Base-by-base conservation (phyloP, 1,140 invertebrate genomes). In the Ceratosolen solmsi region DNA sequence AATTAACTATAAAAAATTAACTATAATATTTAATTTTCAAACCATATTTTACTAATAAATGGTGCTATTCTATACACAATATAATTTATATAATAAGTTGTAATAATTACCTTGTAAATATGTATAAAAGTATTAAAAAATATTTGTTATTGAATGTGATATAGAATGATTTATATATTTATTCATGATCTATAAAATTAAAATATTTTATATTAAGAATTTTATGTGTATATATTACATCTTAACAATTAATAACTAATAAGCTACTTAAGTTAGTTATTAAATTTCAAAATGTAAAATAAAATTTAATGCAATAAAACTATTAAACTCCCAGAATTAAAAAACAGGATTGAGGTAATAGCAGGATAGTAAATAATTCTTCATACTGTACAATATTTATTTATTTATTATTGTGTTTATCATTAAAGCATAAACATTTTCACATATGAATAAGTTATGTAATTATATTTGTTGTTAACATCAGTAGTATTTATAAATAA, bases 391-490 rank as follows among this genome's bases (percentile, higher is more conserved):
- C 68, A 63, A 78, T 77, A 76, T 58, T 65, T 74, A 83, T 82
- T 85, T 85, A 86, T 85, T 86, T 86, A 81, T 60, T 63, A 72
- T 78, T 82, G 46, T 70, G 63, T 60, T 71, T 60, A 71, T 58
- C 13, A 11, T 83, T 75, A 75, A 38, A 84, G 72, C 51, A 77
- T 82, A 83, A 80, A 84, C 60, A 79, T 84, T 71, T 82, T 25
- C 75, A 83, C 17, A 79, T 68, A 56, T 79, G 13, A 74, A 46
- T 65, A 65, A 73, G 27, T 74, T 22, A 77, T 77, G 65, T 82
- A 77, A 82, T 76, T 82, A 79, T 82, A 60, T 70, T 78, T 79
- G 73, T 70, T 4, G 70, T 36, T 70, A 81, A 71, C 41, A 81
- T 71, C 51, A 70, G 36, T 49, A 73, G 68, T 82, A 78, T 78